Evolutionary conservation across 2,797 vertebrate species (phyloP), one percentile per base, ranked within the genome.

Genomic region (Clarias laeviceps): DNA sequence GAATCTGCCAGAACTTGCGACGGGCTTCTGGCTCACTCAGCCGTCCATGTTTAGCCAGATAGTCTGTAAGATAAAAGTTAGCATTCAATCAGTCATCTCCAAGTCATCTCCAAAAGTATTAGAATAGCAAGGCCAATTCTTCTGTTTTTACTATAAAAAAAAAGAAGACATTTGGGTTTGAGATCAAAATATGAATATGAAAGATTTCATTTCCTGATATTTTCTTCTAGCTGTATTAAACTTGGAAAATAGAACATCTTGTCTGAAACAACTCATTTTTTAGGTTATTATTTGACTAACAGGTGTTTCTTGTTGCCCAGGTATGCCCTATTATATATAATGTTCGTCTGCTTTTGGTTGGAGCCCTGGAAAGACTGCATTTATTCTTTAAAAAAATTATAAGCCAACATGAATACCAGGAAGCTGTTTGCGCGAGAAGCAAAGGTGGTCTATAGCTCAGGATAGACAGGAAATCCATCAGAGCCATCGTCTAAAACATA

Each of bases 1-100:
- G 94, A 91, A 99, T 99, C 93, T 99, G 98, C 98, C 98, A 99
- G 94, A 99, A 99, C 92, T 99, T 99, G 89, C 97, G 95, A 90
- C 98, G 95, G 17, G 98, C 98, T 88, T 99, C 98, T 0, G 96
- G 73, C 89, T 99, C 98, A 8, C 95, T 99, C 88, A 99, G 95
- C 50, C 97, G 96, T 45, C 98, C 98, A 0, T 98, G 98, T 90
- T 96, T 98, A 80, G 98, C 98, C 91, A 99, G 96, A 92, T 99
- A 99, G 93, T 99, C 98, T 99, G 90, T 24, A 84, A 59, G 59
- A 62, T 11, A 65, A 27, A 64, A 27, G 34, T 11, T n/a, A 64
- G 22, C 6, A 45, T 27, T 27, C 64, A 64, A 64, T 37, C 5
- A 15, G 76, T 37, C 29, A 8, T 37, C 12, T 61, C 20, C 22